Evolutionary conservation across 2,888 invertebrate species (phyloP).

Genomic region (Lepidochitona cinerea): DNA sequence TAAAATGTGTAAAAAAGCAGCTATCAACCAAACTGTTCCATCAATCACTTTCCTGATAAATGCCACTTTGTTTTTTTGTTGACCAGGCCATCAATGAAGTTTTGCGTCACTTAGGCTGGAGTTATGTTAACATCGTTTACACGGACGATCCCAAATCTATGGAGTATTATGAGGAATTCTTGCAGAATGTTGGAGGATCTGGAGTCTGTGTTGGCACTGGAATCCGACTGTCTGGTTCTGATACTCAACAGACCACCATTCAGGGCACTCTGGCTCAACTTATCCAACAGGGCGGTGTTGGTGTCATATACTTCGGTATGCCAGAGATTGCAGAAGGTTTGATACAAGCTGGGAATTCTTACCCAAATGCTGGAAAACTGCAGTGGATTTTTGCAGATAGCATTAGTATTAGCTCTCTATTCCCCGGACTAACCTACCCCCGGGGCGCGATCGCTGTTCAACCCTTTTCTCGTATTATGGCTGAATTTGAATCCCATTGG

Average conservation of each 20-base stretch:
- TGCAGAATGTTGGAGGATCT: slow-evolving; percentile 38
- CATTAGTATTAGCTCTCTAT: slow-evolving; percentile 34
- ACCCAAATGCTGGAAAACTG: slow-evolving; percentile 46
- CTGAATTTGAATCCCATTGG: slow-evolving; percentile 68
- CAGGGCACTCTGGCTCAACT: slow-evolving; percentile 37
- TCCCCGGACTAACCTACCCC: slow-evolving; percentile 43
- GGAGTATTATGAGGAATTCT: slow-evolving; percentile 31
- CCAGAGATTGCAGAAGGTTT: slow-evolving; percentile 31
- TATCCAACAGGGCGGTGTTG: slow-evolving; percentile 38
- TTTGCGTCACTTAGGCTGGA: slow-evolving; percentile 68
- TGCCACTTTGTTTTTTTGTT: too few relatives aligned
- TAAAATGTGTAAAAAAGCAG: too few relatives aligned
- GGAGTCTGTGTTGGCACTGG: slow-evolving; percentile 58
- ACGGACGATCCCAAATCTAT: slow-evolving; percentile 46
- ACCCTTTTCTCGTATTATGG: slow-evolving; percentile 52
- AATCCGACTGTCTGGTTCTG: slow-evolving; percentile 34
- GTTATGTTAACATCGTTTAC: slow-evolving; percentile 69
- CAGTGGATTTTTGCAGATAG: slow-evolving; percentile 64
- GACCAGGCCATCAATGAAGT: slow-evolving; percentile 65
- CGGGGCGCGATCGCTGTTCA: slow-evolving; percentile 55
- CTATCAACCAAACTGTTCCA: too few relatives aligned
- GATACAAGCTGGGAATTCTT: slow-evolving; percentile 33
- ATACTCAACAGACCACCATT: slow-evolving; percentile 28
- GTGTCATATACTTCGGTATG: slow-evolving; percentile 55
- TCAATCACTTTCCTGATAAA: too few relatives aligned